Percentiles rank a stretch among this genome's conserved stretches.
phyloP scores from a whole-genome alignment of 2,888 invertebrate species.

The Rhingia rostrata region DNA sequence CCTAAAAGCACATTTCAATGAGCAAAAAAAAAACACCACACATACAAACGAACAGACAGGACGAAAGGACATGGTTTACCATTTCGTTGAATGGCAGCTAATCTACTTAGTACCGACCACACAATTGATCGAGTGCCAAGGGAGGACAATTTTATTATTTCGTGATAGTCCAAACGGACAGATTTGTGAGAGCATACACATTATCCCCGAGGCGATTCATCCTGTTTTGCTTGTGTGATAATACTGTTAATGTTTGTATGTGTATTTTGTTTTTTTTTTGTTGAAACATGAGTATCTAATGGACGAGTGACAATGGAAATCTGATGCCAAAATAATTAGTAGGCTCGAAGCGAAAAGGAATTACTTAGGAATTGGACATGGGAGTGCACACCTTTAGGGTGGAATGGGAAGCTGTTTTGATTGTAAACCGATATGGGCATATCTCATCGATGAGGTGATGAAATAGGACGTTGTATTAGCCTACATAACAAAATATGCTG shows the following conservation, averaged over 20 bases:
- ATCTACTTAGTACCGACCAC: slow-evolving; percentile 24
- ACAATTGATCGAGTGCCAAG: slow-evolving; percentile 16
- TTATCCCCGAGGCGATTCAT: neutral
- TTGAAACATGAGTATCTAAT: neutral
- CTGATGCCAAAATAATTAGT: slow-evolving; percentile 3
- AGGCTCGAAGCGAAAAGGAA: neutral
- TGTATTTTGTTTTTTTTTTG: neutral
- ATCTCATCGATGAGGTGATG: too few species aligned
- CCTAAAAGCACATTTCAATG: slow-evolving; percentile 15
- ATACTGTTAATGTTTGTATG: slow-evolving; percentile 6
- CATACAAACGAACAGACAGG: slow-evolving; percentile 12
- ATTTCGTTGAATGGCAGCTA: slow-evolving; percentile 32
- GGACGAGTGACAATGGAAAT: slow-evolving; percentile 1
- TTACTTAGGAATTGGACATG: neutral
- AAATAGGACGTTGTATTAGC: too few species aligned
- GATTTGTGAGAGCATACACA: neutral
- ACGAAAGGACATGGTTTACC: slow-evolving; percentile 5
- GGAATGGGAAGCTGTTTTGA: neutral
- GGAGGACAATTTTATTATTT: slow-evolving; percentile 17
- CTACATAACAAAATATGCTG: too few species aligned
- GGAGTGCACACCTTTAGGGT: neutral
- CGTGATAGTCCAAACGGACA: slow-evolving; percentile 8
- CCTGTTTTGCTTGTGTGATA: neutral
- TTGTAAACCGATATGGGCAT: too few species aligned
- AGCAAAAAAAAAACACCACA: neutral